phyloP scores from a whole-genome alignment of 2,888 invertebrate species.

The Ischnus inquisitorius region DNA sequence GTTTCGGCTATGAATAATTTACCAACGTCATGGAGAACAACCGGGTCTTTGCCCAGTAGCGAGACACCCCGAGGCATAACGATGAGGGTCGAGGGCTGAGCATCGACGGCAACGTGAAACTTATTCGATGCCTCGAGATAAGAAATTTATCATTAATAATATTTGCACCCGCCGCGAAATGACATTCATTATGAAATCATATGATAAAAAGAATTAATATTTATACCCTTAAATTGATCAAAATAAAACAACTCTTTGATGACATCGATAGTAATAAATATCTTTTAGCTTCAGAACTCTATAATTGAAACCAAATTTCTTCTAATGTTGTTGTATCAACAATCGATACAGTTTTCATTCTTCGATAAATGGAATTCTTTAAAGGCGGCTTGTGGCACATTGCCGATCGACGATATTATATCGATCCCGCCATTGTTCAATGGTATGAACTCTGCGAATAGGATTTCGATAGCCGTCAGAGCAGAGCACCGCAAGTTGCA shows the following conservation, averaged over 20 bases:
- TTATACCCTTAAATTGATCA: neutral
- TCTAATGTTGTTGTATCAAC: neutral
- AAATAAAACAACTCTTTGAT: neutral
- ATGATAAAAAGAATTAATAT: neutral
- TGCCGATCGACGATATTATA: neutral
- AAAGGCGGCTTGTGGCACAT: neutral
- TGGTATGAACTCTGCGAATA: neutral
- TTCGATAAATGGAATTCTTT: neutral
- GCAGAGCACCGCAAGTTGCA: neutral
- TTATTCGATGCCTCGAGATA: neutral
- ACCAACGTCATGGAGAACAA: conserved; percentile 68
- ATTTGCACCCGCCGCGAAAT: neutral
- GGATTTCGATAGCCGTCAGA: neutral
- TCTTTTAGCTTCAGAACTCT: neutral
- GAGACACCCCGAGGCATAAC: conserved; percentile 11
- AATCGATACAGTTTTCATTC: neutral
- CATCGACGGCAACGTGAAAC: conserved; percentile 26
- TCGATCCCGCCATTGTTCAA: no score
- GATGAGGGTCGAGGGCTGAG: conserved; percentile 15
- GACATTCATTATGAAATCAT: neutral
- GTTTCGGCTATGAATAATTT: conserved; percentile 80
- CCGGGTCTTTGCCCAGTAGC: conserved; percentile 26
- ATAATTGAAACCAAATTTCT: neutral
- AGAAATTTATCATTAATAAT: neutral
- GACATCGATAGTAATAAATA: neutral